A percentile compares a stretch with the other conserved stretches of the same genome.
Conservation (phyloP, 2,888 invertebrate genomes). For the Chirona hameri region DNA sequence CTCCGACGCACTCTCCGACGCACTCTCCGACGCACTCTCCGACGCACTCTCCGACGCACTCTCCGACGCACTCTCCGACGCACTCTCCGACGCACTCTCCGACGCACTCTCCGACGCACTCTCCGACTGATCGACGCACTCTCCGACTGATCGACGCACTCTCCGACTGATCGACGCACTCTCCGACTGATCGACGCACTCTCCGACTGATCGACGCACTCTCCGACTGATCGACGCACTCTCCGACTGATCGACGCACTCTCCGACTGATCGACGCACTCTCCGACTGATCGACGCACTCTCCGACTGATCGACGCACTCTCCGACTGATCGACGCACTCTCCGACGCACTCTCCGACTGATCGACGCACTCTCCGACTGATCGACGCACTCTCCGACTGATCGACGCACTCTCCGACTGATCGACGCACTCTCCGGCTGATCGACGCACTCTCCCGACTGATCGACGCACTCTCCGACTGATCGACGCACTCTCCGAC, state of each 20-base stretch:
- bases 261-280: conserved; percentile 61
- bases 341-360: conserved; percentile 50
- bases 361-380: too few species aligned
- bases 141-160: conserved; percentile 61
- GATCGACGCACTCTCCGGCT: conserved; percentile 51
- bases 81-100: conserved; percentile 49
- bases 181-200: conserved; percentile 61
- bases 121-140: neutral
- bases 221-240: conserved; percentile 61
- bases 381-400: conserved; percentile 51
- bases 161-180: neutral
- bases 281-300: neutral
- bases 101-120: conserved; percentile 49
- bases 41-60: conserved; percentile 48
- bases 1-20: conserved; percentile 44
- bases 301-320: conserved; percentile 61
- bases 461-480: conserved; percentile 55
- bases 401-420: too few species aligned
- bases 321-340: neutral
- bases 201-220: neutral
- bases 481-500: too few species aligned
- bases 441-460: too few species aligned
- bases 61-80: conserved; percentile 48
- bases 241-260: neutral
- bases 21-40: conserved; percentile 44